A percentile compares a stretch with the other conserved stretches of the same genome.
phyloP scores from a whole-genome alignment of 37 sponge, comb jelly and placozoan species.

The Haliclona indistincta region DNA sequence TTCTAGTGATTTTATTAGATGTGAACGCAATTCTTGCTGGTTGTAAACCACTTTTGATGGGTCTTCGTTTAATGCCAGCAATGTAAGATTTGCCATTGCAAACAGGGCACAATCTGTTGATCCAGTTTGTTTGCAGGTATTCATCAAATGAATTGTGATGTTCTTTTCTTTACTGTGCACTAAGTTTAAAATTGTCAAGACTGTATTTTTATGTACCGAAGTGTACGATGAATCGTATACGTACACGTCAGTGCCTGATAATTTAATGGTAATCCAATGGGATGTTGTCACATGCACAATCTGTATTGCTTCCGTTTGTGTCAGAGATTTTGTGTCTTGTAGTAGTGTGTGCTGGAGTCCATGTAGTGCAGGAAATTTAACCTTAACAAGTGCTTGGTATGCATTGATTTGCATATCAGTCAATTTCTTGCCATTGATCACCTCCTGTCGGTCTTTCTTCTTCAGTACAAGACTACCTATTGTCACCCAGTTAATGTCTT shows the following conservation, averaged over 20 bases:
- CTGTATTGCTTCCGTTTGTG: too few species aligned
- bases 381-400: too few species aligned
- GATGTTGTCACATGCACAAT: conserved; percentile 11
- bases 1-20: conserved; percentile 15
- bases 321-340: conserved; percentile 5
- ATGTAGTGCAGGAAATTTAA: too few species aligned
- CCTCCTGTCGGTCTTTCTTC: too few species aligned
- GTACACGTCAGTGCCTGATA: background rate
- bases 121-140: conserved; percentile 29
- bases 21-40: conserved; percentile 5
- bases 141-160: conserved; percentile 19
- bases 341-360: conserved; percentile 35
- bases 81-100: conserved; percentile 23
- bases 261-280: conserved; percentile 28
- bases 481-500: too few species aligned
- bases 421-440: too few species aligned
- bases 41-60: conserved; percentile 17
- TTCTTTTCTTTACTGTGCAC: background rate
- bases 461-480: too few species aligned
- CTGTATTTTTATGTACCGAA: conserved; percentile 10
- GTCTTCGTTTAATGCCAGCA: conserved; percentile 11
- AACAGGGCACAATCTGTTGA: conserved; percentile 23
- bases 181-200: conserved; percentile 8
- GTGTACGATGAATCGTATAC: conserved; percentile 30
- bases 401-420: too few species aligned